Percentiles rank a stretch among this genome's conserved stretches.
Evolutionary conservation across 2,113 vertebrate species (phyloP).

Genomic region (Trachemys scripta): DNA sequence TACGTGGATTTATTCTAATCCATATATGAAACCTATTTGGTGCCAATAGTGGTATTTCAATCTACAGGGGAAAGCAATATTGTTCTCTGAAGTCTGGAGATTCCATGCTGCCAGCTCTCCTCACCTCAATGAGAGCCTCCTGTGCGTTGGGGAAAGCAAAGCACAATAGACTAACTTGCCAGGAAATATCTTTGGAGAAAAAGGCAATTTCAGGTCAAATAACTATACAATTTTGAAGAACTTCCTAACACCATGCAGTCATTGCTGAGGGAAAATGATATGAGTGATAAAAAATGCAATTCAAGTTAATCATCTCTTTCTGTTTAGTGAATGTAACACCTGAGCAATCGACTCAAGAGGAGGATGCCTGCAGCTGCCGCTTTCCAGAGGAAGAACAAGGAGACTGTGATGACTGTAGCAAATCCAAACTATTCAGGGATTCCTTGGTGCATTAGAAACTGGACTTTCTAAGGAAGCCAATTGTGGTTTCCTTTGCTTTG

Average conservation of each 20-base stretch:
- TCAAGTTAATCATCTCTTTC: background rate
- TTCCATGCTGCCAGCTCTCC: background rate
- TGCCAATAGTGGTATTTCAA: background rate
- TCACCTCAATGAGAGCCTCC: background rate
- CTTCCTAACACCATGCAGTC: background rate
- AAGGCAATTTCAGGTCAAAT: background rate
- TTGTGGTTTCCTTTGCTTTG: background rate
- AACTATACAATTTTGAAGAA: background rate
- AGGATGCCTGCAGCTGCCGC: constrained; percentile 86
- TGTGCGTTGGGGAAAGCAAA: background rate
- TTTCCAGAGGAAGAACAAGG: constrained; percentile 92
- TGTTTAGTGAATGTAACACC: constrained; percentile 54
- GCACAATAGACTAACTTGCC: background rate
- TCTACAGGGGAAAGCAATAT: background rate
- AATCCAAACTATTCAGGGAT: constrained; percentile 18
- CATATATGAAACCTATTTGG: background rate
- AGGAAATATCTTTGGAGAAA: background rate
- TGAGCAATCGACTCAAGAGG: constrained; percentile 67
- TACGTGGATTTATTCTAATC: background rate
- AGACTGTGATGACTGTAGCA: constrained; percentile 61
- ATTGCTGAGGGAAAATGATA: background rate
- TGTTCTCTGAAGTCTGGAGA: background rate
- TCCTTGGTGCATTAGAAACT: background rate
- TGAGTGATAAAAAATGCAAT: background rate
- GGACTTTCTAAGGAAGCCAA: background rate